phyloP scores from a whole-genome alignment of 2,113 vertebrate genomes.

The Oreochromis spilurus region DNA sequence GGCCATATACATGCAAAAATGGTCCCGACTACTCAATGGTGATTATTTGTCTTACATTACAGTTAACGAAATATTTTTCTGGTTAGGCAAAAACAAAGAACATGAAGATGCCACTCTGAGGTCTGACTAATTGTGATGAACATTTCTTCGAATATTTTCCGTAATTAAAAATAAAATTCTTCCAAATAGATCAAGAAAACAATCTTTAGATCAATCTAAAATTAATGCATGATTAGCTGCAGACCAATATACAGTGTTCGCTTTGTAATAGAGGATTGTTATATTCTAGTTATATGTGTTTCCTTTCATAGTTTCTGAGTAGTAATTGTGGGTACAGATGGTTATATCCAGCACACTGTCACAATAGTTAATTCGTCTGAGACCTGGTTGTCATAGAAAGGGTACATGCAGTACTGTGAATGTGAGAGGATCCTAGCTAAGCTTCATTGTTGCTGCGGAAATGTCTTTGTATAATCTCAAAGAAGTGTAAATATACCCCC shows the following conservation, averaged over 20 bases:
- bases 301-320: not conserved
- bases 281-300: not conserved
- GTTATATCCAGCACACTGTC: not conserved
- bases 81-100: not conserved
- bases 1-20: not conserved
- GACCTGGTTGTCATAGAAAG: not conserved
- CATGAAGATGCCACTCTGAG: not conserved
- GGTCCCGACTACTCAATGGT: not conserved
- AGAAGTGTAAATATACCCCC: constrained; percentile 21
- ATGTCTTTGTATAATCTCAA: constrained; percentile 2
- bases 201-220: not conserved
- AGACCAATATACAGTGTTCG: not conserved
- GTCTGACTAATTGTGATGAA: not conserved
- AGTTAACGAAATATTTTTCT: not conserved
- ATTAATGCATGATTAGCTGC: not conserved
- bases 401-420: not conserved
- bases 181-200: not conserved
- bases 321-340: not conserved
- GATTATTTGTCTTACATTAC: not conserved
- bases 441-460: constrained; percentile 22
- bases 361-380: not conserved
- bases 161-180: not conserved
- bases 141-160: not conserved
- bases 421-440: constrained; percentile 4
- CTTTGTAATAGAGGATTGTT: not conserved